Conservation (phyloP, 1,140 invertebrate species). For the Achatina immaculata region DNA sequence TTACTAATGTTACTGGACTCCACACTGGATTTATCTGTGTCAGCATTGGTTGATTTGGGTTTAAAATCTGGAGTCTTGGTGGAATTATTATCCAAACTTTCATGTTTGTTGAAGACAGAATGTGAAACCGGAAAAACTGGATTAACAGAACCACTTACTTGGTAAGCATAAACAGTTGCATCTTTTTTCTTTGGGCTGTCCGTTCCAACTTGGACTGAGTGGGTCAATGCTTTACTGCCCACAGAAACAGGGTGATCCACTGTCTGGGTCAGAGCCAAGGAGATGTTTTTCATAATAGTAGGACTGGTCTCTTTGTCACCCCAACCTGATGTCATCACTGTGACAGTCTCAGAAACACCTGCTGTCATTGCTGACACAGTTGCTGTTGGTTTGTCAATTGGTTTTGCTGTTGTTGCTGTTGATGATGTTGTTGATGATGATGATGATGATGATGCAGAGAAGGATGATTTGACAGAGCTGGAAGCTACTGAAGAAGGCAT, state of each 20-base stretch:
- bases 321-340: conserved; percentile 5
- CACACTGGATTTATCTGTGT: neutral
- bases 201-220: conserved; percentile 12
- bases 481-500: neutral
- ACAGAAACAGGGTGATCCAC: neutral
- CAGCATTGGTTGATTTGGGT: neutral
- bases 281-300: neutral
- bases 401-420: neutral
- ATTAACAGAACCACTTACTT: conserved; percentile 12
- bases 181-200: conserved; percentile 15
- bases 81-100: neutral
- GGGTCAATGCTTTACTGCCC: neutral
- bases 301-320: neutral
- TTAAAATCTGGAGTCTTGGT: neutral
- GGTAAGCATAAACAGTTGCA: conserved; percentile 16
- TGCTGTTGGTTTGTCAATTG: conserved; percentile 32
- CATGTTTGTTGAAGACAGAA: conserved; percentile 15
- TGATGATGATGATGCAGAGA: conserved; percentile 5
- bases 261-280: conserved; percentile 9
- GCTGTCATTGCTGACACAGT: conserved; percentile 39
- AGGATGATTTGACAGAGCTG: conserved; percentile 4
- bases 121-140: conserved; percentile 12
- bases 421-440: neutral
- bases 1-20: neutral
- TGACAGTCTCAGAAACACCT: conserved; percentile 19